Evolutionary conservation across 2,797 vertebrate genomes (phyloP), one percentile per base, ranked within the genome.

Genomic region (Knipowitschia caucasica): DNA sequence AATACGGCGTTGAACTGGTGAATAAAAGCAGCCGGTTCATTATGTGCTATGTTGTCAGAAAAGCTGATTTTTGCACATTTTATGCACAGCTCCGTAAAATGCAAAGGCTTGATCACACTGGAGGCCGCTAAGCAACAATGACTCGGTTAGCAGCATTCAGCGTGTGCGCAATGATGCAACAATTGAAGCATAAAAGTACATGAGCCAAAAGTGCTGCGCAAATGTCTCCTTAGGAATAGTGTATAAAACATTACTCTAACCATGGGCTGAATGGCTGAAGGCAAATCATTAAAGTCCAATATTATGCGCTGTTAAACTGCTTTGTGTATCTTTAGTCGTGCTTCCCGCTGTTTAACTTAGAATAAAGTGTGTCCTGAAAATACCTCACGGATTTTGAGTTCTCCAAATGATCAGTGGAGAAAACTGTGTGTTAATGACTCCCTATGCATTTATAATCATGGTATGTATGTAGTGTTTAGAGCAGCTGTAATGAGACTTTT

Each of bases 31-130:
- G 10, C 17, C 5, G 10, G n/a, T 47, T 30, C 27, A 47, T 20
- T 12, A 47, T 47, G 27, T 18, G 26, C 25, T 3, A 29, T 47
- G 45, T 20, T 30, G 45, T 47, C 45, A 47, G 45, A 47, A 47
- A 46, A 47, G 26, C 45, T 47, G 45, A 46, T 30, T 29, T 47
- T 31, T 30, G 45, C 45, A 47, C 26, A 47, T 47, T 47, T 47
- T 47, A 47, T 31, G 45, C 45, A 31, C 45, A 31, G 45, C 17
- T 17, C 27, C 31, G 45, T 47, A 47, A 47, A 47, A 47, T 47
- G 45, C 21, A 47, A 47, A 47, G 12, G 27, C 27, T 47, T 47
- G 45, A 47, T 31, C 45, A 47, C 17, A 21, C 21, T 20, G 10
- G 9, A 47, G 9, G 27, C 45, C 4, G 27, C 17, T 12, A 31